A percentile compares a stretch with the other conserved stretches of the same genome.
phyloP scores from a whole-genome alignment of 2,113 vertebrate genomes.

The Cettia cetti region DNA sequence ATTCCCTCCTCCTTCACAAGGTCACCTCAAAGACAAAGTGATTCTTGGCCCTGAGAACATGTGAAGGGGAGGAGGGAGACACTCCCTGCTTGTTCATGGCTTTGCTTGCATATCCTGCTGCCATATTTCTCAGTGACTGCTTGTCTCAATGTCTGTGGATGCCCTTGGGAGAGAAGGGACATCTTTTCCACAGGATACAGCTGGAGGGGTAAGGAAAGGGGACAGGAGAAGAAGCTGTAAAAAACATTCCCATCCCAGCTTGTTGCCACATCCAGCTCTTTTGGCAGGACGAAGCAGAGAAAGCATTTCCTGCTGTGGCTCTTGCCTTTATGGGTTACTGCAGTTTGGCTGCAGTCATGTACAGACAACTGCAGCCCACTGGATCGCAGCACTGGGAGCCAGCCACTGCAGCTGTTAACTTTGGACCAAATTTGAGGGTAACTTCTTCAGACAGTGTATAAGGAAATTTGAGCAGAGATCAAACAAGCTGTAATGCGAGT shows the following conservation, averaged over 20 bases:
- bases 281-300: neutral
- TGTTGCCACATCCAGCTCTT: neutral
- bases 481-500: neutral
- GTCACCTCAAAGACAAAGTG: neutral
- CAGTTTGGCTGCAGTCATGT: neutral
- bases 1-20: neutral
- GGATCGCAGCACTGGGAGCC: neutral
- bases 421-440: neutral
- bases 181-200: neutral
- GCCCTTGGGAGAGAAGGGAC: neutral
- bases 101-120: neutral
- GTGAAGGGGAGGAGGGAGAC: neutral
- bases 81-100: neutral
- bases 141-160: neutral
- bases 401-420: constrained; percentile 19
- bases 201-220: neutral
- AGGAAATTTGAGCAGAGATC: constrained; percentile 7
- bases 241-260: neutral
- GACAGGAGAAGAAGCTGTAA: neutral
- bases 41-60: neutral
- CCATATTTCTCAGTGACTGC: neutral
- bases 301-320: neutral
- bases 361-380: neutral
- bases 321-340: neutral
- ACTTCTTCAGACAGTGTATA: neutral